Evolutionary conservation across 2,888 invertebrate species (phyloP).

Genomic region (Cheilosia scutellata): DNA sequence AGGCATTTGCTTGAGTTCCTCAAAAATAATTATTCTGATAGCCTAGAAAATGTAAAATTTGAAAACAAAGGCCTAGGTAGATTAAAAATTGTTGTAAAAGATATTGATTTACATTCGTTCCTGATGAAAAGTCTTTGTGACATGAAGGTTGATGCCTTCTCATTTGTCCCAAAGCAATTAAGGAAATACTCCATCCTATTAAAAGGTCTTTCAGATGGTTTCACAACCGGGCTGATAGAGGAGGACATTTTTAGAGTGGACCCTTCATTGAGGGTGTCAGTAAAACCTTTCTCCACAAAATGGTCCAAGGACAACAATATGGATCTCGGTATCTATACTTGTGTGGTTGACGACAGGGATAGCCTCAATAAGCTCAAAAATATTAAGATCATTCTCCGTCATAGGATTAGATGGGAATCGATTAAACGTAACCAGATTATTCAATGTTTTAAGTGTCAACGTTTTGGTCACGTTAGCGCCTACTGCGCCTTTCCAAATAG

Average conservation of each 20-base stretch:
- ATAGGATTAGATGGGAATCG: neutral
- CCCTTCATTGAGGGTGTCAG: neutral
- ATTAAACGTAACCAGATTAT: neutral
- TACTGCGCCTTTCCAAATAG: neutral
- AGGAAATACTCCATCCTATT: neutral
- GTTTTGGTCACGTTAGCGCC: neutral
- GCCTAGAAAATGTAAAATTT: neutral
- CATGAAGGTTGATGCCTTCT: neutral
- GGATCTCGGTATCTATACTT: neutral
- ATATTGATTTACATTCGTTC: neutral
- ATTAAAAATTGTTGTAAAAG: neutral
- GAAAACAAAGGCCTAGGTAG: neutral
- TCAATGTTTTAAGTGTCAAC: neutral
- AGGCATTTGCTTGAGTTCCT: neutral
- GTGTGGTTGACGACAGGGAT: neutral
- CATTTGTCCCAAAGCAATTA: neutral
- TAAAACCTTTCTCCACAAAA: neutral
- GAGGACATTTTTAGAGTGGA: neutral
- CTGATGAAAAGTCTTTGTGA: neutral
- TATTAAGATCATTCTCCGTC: neutral
- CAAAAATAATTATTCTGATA: neutral
- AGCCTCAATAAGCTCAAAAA: neutral
- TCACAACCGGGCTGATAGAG: neutral
- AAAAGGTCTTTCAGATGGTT: neutral
- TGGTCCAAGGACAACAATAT: neutral